A percentile compares a stretch with the other conserved stretches of the same genome.
Conservation (phyloP, 2,797 vertebrate genomes). For the Centroberyx gerrardi region DNA sequence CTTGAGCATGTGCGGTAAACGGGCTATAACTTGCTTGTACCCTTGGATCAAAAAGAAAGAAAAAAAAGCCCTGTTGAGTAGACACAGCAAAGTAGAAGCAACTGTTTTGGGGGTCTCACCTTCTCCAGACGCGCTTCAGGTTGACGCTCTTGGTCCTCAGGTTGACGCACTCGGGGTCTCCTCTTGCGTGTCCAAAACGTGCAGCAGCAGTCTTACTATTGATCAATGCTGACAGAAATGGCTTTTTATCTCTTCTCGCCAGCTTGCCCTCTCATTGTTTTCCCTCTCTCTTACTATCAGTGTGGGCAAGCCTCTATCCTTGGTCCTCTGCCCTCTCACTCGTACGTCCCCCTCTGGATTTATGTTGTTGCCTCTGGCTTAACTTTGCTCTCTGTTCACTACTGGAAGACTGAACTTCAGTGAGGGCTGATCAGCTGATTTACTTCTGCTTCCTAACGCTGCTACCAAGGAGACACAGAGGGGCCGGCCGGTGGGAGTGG, state of each 20-base stretch:
- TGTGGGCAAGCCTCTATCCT: background rate
- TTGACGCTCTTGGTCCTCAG: background rate
- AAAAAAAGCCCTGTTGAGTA: background rate
- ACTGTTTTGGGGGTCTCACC: constrained; percentile 62
- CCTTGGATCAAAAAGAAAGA: background rate
- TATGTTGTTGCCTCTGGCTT: constrained; percentile 44
- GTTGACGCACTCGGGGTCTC: background rate
- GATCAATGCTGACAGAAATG: background rate
- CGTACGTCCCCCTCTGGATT: background rate
- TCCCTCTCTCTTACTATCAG: background rate
- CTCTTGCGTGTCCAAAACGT: background rate
- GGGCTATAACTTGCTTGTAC: background rate
- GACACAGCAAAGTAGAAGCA: background rate
- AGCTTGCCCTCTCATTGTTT: background rate
- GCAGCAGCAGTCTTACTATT: background rate
- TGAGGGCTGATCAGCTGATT: constrained; percentile 56
- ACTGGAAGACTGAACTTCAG: constrained; percentile 1
- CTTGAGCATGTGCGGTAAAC: constrained; percentile 14
- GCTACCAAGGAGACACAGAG: constrained; percentile 56
- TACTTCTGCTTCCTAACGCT: constrained; percentile 63
- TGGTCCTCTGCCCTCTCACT: constrained; percentile 32
- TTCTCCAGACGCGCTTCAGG: constrained; percentile 26
- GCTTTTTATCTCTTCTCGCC: background rate
- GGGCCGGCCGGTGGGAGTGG: background rate
- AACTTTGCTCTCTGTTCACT: background rate